These are phyloP conservation scores for Leptopilina drosophilae DNA, from an alignment of 2,888 invertebrate genomes.

Conservation along the genomic window DNA sequence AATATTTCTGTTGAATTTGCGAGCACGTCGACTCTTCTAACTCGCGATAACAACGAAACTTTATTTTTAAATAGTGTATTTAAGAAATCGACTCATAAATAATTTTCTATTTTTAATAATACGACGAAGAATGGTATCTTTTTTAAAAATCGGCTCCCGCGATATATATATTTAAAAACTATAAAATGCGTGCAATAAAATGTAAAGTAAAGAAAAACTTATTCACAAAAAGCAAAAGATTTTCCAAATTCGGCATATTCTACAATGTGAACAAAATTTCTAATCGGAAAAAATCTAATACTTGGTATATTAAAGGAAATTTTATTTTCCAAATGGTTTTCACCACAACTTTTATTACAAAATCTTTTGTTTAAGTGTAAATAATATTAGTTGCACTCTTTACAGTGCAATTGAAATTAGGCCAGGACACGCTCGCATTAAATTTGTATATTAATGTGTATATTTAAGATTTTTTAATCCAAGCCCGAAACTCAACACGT, in stretches of 20 bases:
- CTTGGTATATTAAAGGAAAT: not conserved
- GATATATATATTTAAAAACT: slow-evolving; percentile 17
- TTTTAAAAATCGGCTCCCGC: slow-evolving; percentile 10
- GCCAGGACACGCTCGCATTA: slow-evolving; percentile 19
- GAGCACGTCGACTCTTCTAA: slow-evolving; percentile 23
- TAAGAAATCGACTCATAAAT: slow-evolving; percentile 24
- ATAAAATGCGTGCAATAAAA: slow-evolving; percentile 28
- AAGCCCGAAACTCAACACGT: slow-evolving; percentile 27
- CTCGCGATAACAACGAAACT: slow-evolving; percentile 25
- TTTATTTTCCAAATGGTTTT: not conserved
- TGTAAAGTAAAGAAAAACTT: slow-evolving; percentile 18
- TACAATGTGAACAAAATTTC: not conserved
- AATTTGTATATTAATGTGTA: slow-evolving; percentile 40
- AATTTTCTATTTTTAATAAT: slow-evolving; percentile 27
- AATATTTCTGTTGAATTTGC: slow-evolving; percentile 9
- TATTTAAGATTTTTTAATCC: slow-evolving; percentile 35
- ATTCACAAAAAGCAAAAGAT: slow-evolving; percentile 5
- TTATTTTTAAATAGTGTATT: slow-evolving; percentile 32
- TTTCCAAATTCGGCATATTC: not conserved
- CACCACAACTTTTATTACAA: not conserved
- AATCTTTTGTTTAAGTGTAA: slow-evolving; percentile 33
- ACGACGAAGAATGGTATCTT: slow-evolving; percentile 14
- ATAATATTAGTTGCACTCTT: not conserved
- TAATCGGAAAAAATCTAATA: not conserved
- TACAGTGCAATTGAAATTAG: slow-evolving; percentile 15